Evolutionary conservation across 2,888 invertebrate genomes (phyloP).

Genomic region (Noctua comes): DNA sequence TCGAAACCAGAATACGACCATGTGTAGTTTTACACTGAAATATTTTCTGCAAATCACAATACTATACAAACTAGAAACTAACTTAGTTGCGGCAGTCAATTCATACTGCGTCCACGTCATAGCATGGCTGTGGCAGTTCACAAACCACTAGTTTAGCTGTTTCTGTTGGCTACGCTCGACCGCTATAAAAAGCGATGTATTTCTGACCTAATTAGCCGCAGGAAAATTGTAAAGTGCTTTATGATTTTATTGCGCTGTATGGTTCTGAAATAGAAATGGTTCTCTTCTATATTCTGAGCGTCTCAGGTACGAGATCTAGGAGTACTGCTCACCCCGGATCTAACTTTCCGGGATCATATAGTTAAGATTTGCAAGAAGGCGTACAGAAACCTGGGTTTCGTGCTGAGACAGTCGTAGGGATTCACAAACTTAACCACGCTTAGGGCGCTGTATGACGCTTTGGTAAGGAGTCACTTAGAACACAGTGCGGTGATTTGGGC

Average conservation of each 20-base stretch:
- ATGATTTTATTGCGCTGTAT: slow-evolving; percentile 20
- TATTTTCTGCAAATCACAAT: slow-evolving; percentile 26
- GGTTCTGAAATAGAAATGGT: slow-evolving; percentile 10
- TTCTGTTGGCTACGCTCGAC: slow-evolving; percentile 25
- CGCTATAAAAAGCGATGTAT: slow-evolving; percentile 46
- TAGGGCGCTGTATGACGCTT: no score
- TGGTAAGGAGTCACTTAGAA: no score
- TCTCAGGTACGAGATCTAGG: no score
- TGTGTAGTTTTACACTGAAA: not conserved
- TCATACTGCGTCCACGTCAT: slow-evolving; percentile 31
- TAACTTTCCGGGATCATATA: no score
- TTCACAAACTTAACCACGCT: no score
- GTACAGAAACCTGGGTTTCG: no score
- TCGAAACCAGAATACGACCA: not conserved
- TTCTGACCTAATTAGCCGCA: slow-evolving; percentile 47
- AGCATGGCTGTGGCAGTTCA: slow-evolving; percentile 28
- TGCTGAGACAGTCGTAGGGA: no score
- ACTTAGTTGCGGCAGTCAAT: slow-evolving; percentile 45
- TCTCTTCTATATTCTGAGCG: not conserved
- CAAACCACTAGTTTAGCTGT: slow-evolving; percentile 36
- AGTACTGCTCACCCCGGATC: no score
- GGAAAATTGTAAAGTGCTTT: slow-evolving; percentile 42
- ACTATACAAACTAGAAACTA: slow-evolving; percentile 35
- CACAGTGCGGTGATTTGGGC: no score
- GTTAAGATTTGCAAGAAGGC: no score